Percentiles rank a stretch among this genome's conserved stretches.
These are phyloP conservation scores for Agrochola lota DNA, from an alignment of 2,888 invertebrate genomes.

Conservation along the genomic window DNA sequence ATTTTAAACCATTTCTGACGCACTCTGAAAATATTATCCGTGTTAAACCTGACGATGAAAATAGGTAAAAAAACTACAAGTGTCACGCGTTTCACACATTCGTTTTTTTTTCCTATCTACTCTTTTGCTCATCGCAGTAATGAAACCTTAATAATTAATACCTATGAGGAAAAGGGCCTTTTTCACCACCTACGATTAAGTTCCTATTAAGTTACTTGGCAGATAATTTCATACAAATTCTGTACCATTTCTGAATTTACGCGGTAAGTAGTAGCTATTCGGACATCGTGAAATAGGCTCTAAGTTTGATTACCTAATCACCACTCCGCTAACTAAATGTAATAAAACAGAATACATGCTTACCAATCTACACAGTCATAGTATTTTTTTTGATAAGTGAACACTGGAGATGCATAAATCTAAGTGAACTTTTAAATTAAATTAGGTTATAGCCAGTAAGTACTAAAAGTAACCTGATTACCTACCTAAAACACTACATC, in stretches of 20 bases:
- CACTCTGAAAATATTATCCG: not conserved
- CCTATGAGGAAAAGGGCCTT: too few species aligned
- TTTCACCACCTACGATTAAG: too few species aligned
- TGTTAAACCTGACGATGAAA: not conserved
- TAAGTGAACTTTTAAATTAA: not conserved
- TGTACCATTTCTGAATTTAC: too few species aligned
- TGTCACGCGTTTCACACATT: not conserved
- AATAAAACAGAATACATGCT: not conserved
- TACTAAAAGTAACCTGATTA: not conserved
- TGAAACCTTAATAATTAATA: not conserved
- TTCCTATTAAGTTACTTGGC: too few species aligned
- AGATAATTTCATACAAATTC: too few species aligned
- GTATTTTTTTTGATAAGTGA: not conserved
- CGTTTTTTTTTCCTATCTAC: not conserved
- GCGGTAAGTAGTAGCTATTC: too few species aligned
- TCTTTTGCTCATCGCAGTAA: not conserved
- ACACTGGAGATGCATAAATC: not conserved
- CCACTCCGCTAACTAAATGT: not conserved
- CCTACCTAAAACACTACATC: constrained; percentile 47
- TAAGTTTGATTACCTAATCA: not conserved
- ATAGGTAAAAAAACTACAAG: not conserved
- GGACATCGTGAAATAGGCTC: too few species aligned
- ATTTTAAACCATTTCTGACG: not conserved
- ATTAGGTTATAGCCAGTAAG: not conserved
- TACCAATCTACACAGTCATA: not conserved